These are phyloP conservation scores for Herminia tarsipennalis DNA, from an alignment of 2,888 invertebrate genomes.

Conservation along the genomic window DNA sequence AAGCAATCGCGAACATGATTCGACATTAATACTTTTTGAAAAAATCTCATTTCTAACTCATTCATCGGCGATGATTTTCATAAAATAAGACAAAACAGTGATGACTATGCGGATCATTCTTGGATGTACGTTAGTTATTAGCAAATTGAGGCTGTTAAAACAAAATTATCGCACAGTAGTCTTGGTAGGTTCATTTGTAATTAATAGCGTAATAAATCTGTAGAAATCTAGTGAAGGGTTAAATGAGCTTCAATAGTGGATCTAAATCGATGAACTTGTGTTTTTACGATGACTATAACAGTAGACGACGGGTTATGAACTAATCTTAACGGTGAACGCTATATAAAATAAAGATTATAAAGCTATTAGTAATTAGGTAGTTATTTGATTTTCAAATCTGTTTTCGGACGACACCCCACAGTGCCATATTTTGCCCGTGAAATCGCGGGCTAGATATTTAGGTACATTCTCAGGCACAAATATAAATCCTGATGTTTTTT, in stretches of 20 bases:
- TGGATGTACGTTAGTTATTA: constrained; percentile 72
- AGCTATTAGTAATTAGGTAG: neutral
- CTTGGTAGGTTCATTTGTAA: constrained; percentile 44
- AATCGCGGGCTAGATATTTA: too few relatives aligned
- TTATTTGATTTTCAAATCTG: neutral
- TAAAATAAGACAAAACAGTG: constrained; percentile 69
- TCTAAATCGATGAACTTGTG: constrained; percentile 21
- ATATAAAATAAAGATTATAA: constrained; percentile 12
- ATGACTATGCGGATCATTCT: constrained; percentile 68
- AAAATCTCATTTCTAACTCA: constrained; percentile 70
- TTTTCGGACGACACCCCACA: neutral
- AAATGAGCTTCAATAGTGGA: constrained; percentile 43
- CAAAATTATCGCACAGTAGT: constrained; percentile 49
- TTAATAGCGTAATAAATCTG: constrained; percentile 70
- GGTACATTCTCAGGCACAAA: too few relatives aligned
- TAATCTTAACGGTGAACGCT: constrained; percentile 8
- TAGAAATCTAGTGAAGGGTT: constrained; percentile 66
- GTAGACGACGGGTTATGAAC: neutral
- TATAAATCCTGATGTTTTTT: too few relatives aligned
- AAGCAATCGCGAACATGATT: constrained; percentile 76
- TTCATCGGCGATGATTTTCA: constrained; percentile 70
- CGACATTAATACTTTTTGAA: constrained; percentile 63
- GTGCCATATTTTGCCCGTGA: neutral
- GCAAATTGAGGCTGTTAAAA: constrained; percentile 74
- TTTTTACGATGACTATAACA: constrained; percentile 14